These are phyloP conservation scores for Apeltes quadracus DNA, from an alignment of 2,113 vertebrate species.

Conservation along the genomic window DNA sequence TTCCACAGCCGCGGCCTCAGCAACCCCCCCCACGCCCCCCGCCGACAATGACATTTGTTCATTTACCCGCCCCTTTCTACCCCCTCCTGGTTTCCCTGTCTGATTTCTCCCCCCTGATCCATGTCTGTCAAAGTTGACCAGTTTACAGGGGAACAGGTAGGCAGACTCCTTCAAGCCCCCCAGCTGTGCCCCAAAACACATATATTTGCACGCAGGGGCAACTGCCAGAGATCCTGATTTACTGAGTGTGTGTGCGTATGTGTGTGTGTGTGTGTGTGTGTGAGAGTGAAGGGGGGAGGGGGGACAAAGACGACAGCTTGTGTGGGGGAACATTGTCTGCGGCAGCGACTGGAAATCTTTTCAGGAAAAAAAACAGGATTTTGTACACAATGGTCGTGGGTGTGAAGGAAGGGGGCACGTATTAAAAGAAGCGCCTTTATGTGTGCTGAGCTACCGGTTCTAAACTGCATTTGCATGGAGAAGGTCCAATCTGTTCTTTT, in stretches of 20 bases:
- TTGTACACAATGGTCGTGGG: slow-evolving; percentile 83
- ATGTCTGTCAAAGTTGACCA: slow-evolving; percentile 75
- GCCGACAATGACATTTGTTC: slow-evolving; percentile 74
- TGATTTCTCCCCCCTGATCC: slow-evolving; percentile 8
- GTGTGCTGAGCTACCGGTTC: slow-evolving; percentile 74
- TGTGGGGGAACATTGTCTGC: slow-evolving; percentile 84
- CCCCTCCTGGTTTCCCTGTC: slow-evolving; percentile 42
- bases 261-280: neutral
- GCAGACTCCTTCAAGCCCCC: slow-evolving; percentile 64
- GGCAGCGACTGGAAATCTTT: slow-evolving; percentile 81
- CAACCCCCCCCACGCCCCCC: too few relatives aligned
- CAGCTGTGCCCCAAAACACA: slow-evolving; percentile 72
- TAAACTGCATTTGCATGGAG: slow-evolving; percentile 78
- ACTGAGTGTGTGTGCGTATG: slow-evolving; percentile 43
- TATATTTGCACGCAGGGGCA: slow-evolving; percentile 57
- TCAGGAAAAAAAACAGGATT: slow-evolving; percentile 84
- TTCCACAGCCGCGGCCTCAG: slow-evolving; percentile 60
- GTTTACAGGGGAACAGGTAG: slow-evolving; percentile 77
- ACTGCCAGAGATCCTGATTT: slow-evolving; percentile 79
- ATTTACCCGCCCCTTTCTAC: slow-evolving; percentile 63
- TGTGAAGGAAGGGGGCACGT: slow-evolving; percentile 81
- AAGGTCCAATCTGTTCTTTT: slow-evolving; percentile 72
- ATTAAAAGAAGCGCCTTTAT: slow-evolving; percentile 81
- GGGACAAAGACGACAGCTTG: slow-evolving; percentile 82
- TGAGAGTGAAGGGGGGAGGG: slow-evolving; percentile 24